Evolutionary conservation across 2,888 invertebrate species (phyloP).

Genomic region (Chalcosyrphus nemorum): DNA sequence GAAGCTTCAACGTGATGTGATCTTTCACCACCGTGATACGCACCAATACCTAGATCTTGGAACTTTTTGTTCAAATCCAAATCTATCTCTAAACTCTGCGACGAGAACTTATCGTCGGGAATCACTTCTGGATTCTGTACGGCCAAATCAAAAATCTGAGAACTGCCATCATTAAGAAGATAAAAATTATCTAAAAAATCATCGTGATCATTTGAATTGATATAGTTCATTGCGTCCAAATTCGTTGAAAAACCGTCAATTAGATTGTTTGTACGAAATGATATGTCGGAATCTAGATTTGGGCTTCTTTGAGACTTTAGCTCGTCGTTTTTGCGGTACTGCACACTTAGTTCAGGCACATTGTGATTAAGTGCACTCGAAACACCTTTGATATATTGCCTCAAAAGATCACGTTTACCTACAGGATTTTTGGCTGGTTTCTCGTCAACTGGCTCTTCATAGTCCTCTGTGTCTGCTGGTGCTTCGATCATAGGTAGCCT

Average conservation of each 20-base stretch:
- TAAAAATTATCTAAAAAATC: constrained; percentile 73
- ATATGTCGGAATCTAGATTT: constrained; percentile 3
- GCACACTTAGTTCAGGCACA: neutral
- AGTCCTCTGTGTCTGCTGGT: neutral
- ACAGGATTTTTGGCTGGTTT: neutral
- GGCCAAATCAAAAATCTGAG: neutral
- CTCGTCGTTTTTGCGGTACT: neutral
- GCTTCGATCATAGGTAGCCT: constrained; percentile 50
- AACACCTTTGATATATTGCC: constrained; percentile 74
- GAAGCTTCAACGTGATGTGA: neutral
- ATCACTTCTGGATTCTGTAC: neutral
- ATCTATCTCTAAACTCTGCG: constrained; percentile 60
- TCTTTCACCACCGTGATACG: neutral
- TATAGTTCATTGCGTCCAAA: constrained; percentile 53
- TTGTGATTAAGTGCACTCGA: constrained; percentile 45
- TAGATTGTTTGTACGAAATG: constrained; percentile 6
- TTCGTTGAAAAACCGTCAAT: constrained; percentile 16
- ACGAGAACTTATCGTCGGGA: constrained; percentile 50
- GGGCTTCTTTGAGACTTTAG: constrained; percentile 28
- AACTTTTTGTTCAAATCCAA: constrained; percentile 73
- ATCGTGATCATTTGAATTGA: constrained; percentile 16
- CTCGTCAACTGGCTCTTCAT: neutral
- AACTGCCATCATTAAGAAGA: constrained; percentile 71
- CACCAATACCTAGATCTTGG: constrained; percentile 57
- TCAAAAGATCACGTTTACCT: constrained; percentile 69